Base-by-base conservation (phyloP, 92 coral and sea anemone genomes). In the Chrysogorgia sp. region DNA sequence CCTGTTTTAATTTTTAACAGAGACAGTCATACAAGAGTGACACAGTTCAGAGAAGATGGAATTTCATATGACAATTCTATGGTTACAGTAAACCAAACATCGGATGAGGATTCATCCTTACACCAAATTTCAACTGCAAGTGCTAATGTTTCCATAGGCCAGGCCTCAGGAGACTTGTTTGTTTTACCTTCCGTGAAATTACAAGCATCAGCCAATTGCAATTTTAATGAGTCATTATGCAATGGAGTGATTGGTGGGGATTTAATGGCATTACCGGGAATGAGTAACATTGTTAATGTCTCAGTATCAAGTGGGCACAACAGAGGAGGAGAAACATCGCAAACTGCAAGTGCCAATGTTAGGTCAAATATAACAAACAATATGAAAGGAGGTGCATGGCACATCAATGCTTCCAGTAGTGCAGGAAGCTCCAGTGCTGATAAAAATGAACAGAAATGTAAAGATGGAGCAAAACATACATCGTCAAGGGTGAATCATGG, bases 151-250 rank as follows among this genome's bases (percentile, higher is more conserved):
- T 53, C 65, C 55, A 17, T 72, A n/a, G 53, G 65, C 34, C 79
- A 72, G 35, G 53, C 65, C 20, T 13, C 32, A 7, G 32, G 9
- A 13, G 79, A 72, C 13, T 64, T 52, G 34, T 72, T 72, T 21
- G 35, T 41, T 1, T 37, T 72, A 22, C 79, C 79, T 30, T 64
- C 65, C 2, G 65, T 72, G 10, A 65, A 45, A 34, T 59, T 72
- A 12, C 53, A 34, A 56, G 79, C 79, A 53, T 72, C 79, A 35
- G 79, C 79, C 55, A 55, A 72, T 56, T 72, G 79, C 29, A 72
- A 72, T 59, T 50, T 72, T 9, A 72, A 72, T 35, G 50, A 72
- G 30, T 56, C 79, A 53, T 53, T 72, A 29, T 72, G 65, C 25
- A 72, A 56, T 40, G 56, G 77, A 31, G 20, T 72, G 52, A 32